Conservation (phyloP, 2,888 invertebrate genomes). For the Thymelicus sylvestris region DNA sequence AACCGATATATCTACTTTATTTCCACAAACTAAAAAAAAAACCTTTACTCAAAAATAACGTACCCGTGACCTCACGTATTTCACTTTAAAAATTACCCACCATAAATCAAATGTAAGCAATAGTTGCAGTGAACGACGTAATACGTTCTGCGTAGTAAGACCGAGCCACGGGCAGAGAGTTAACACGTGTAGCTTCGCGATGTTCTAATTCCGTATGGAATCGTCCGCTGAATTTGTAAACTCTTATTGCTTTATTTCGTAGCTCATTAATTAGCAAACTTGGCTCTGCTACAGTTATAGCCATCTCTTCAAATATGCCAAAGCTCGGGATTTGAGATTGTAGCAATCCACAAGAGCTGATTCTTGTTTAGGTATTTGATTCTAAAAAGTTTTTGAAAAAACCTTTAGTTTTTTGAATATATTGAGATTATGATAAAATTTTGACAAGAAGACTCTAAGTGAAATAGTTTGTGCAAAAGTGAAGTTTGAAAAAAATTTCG, state of each 20-base stretch:
- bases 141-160: slow-evolving; percentile 33
- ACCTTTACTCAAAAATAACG: no score
- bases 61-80: no score
- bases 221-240: slow-evolving; percentile 32
- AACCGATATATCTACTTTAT: no score
- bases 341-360: background rate
- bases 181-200: slow-evolving; percentile 32
- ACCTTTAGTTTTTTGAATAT: no score
- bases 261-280: slow-evolving; percentile 33
- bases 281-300: slow-evolving; percentile 18
- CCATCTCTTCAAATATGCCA: slow-evolving; percentile 1
- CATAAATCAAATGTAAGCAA: background rate
- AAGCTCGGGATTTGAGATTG: background rate
- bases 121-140: slow-evolving; percentile 22
- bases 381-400: no score
- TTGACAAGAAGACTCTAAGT: no score
- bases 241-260: slow-evolving; percentile 34
- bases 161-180: slow-evolving; percentile 27
- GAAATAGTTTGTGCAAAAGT: no score
- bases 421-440: no score
- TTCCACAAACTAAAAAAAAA: no score
- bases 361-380: no score
- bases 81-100: background rate
- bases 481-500: no score
- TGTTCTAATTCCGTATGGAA: slow-evolving; percentile 34